Percentiles rank a stretch among this genome's conserved stretches.
These are phyloP conservation scores for Anser brachyrhynchus DNA, from an alignment of 2,113 vertebrate species.

Conservation along the genomic window DNA sequence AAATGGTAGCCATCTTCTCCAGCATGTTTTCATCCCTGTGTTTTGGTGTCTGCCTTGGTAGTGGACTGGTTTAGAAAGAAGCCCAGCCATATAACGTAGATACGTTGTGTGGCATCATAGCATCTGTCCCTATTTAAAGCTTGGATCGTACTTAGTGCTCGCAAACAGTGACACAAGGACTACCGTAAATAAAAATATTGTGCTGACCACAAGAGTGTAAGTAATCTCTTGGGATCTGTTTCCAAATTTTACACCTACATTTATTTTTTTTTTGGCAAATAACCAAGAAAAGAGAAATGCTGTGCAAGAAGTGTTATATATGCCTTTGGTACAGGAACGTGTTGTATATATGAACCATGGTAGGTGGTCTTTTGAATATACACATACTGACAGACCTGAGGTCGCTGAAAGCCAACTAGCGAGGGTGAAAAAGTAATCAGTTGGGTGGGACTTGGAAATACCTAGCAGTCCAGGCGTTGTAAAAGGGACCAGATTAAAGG, in stretches of 20 bases:
- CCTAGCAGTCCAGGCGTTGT: neutral
- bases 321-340: neutral
- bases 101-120: neutral
- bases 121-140: fast-evolving
- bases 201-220: neutral
- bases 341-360: neutral
- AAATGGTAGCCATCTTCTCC: neutral
- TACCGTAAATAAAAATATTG: neutral
- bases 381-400: neutral
- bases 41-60: neutral
- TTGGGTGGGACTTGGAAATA: neutral
- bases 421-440: neutral
- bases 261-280: neutral
- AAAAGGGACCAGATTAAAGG: neutral
- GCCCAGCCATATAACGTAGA: neutral
- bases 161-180: neutral
- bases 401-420: neutral
- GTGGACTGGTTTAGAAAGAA: neutral
- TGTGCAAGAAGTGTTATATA: neutral
- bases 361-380: neutral
- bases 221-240: neutral
- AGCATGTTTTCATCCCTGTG: neutral
- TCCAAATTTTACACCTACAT: neutral
- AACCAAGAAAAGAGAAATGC: neutral
- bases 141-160: neutral